A percentile compares a stretch with the other conserved stretches of the same genome.
Conservation (phyloP, 2,888 invertebrate species). For the Rhagium mordax region DNA sequence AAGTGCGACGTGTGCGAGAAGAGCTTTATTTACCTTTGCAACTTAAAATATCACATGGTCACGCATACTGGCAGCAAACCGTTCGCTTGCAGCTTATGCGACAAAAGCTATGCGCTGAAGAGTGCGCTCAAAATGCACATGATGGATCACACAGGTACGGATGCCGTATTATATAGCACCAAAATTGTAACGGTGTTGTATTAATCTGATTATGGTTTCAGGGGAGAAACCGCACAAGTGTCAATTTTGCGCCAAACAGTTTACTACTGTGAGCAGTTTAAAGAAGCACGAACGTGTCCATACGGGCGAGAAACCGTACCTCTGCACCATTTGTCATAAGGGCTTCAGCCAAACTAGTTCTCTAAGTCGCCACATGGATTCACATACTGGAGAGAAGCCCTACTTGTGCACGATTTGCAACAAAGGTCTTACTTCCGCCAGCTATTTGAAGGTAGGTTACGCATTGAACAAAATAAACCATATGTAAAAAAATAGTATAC, state of each 20-base stretch:
- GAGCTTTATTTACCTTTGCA: slow-evolving; percentile 25
- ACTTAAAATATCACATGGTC: slow-evolving; percentile 32
- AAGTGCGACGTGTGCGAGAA: slow-evolving; percentile 58
- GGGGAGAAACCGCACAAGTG: slow-evolving; percentile 57
- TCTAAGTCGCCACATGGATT: slow-evolving; percentile 24
- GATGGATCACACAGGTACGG: slow-evolving; percentile 31
- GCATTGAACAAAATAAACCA: background rate
- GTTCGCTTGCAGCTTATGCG: slow-evolving; percentile 22
- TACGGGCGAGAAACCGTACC: slow-evolving; percentile 31
- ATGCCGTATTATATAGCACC: background rate
- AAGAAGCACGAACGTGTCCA: slow-evolving; percentile 30
- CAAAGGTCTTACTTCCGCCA: slow-evolving; percentile 16
- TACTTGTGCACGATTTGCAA: slow-evolving; percentile 25
- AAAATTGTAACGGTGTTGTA: background rate
- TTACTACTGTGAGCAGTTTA: slow-evolving; percentile 22
- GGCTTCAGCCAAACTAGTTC: slow-evolving; percentile 30
- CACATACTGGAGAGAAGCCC: slow-evolving; percentile 24
- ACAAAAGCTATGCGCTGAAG: slow-evolving; percentile 23
- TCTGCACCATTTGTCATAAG: slow-evolving; percentile 23
- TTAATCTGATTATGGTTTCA: background rate
- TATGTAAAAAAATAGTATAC: no score
- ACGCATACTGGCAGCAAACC: slow-evolving; percentile 33
- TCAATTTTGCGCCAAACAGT: slow-evolving; percentile 48
- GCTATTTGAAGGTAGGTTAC: slow-evolving; percentile 19
- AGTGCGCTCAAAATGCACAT: slow-evolving; percentile 28